These are phyloP conservation scores for Spodoptera exigua DNA, from an alignment of 2,888 invertebrate genomes.

Conservation along the genomic window DNA sequence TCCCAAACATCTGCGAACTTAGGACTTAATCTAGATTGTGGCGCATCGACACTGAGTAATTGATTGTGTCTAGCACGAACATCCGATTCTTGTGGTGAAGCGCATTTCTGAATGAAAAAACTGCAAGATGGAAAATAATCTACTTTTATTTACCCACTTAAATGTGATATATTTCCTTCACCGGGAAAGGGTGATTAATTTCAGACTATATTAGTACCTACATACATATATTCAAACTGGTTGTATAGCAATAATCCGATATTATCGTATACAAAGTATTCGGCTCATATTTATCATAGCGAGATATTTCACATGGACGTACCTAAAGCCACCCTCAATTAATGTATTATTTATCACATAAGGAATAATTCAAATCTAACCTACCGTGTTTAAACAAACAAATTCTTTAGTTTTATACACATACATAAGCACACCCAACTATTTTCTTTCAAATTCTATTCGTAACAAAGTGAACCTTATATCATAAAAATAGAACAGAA, in stretches of 20 bases:
- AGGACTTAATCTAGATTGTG: slow-evolving; percentile 10
- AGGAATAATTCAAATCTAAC: too few relatives aligned
- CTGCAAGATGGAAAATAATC: neutral
- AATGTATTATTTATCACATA: too few relatives aligned
- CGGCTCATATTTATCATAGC: too few relatives aligned
- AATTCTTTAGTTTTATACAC: too few relatives aligned
- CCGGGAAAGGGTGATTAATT: neutral
- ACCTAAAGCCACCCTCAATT: too few relatives aligned
- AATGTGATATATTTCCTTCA: neutral
- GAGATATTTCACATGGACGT: too few relatives aligned
- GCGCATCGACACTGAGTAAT: slow-evolving; percentile 14
- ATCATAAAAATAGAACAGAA: slow-evolving; percentile 23
- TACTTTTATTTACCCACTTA: too few relatives aligned
- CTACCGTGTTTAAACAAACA: slow-evolving; percentile 1
- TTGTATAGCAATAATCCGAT: neutral
- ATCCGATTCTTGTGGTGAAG: neutral
- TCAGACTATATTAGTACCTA: neutral
- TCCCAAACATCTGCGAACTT: slow-evolving; percentile 8
- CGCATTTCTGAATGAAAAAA: neutral
- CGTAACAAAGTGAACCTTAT: slow-evolving; percentile 1
- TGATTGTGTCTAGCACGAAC: slow-evolving; percentile 9
- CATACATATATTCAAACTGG: neutral
- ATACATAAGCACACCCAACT: neutral
- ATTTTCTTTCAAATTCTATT: slow-evolving; percentile 11
- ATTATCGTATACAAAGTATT: too few relatives aligned